These are phyloP conservation scores for Chionomys nivalis DNA, from an alignment of 2,113 vertebrate species.

Conservation along the genomic window DNA sequence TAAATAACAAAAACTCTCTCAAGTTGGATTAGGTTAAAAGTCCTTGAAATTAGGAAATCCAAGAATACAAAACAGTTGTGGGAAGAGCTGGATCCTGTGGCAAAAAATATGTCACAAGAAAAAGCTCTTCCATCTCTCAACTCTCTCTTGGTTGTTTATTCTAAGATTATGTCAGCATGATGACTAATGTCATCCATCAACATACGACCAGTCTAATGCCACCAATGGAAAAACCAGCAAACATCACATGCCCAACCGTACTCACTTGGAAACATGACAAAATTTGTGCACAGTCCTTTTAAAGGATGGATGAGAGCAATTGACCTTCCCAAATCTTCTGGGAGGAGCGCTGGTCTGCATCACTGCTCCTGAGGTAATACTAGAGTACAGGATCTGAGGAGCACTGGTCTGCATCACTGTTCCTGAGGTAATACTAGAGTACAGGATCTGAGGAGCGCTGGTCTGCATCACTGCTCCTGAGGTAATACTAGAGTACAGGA, in stretches of 20 bases:
- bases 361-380: background rate
- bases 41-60: background rate
- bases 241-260: background rate
- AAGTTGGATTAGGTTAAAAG: background rate
- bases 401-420: no score
- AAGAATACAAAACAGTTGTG: background rate
- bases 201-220: background rate
- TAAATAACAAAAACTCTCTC: background rate
- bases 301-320: background rate
- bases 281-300: background rate
- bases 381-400: background rate
- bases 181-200: background rate
- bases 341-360: background rate
- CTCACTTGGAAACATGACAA: background rate
- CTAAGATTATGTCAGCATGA: background rate
- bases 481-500: no score
- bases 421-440: no score
- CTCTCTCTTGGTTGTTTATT: background rate
- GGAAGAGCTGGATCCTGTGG: background rate
- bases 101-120: background rate
- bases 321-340: background rate
- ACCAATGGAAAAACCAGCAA: background rate
- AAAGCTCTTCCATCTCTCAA: background rate
- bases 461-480: no score
- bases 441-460: no score